Percentiles rank a stretch among this genome's conserved stretches.
These are phyloP conservation scores for Thunnus thynnus DNA, from an alignment of 2,113 vertebrate species.

Conservation along the genomic window DNA sequence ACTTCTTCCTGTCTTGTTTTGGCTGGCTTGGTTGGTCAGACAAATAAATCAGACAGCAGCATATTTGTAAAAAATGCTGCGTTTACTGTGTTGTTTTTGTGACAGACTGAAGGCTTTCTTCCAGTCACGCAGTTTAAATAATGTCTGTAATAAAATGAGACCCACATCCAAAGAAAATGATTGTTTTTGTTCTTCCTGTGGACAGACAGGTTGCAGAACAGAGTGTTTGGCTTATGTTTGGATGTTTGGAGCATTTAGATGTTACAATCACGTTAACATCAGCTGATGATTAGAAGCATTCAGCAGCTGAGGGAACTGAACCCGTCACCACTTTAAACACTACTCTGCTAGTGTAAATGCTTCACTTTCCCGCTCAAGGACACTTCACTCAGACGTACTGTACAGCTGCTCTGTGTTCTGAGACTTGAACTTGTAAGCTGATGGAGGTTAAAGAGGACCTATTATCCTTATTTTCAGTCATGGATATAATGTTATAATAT, in stretches of 20 bases:
- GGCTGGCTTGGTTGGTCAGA: conserved; percentile 6
- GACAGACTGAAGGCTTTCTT: conserved; percentile 2
- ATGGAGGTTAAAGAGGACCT: too few relatives aligned
- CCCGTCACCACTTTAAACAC: too few relatives aligned
- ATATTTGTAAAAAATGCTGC: neutral
- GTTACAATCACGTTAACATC: neutral
- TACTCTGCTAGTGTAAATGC: too few relatives aligned
- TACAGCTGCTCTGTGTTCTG: too few relatives aligned
- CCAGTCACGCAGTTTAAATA: conserved; percentile 21
- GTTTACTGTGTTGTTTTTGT: conserved; percentile 11
- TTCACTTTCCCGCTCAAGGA: too few relatives aligned
- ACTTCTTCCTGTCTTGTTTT: neutral
- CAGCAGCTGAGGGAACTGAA: neutral
- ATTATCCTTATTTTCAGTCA: too few relatives aligned
- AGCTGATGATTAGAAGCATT: neutral
- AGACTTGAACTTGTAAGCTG: too few relatives aligned
- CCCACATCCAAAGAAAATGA: conserved; percentile 27
- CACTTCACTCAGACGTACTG: too few relatives aligned
- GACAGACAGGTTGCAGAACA: rapidly evolving
- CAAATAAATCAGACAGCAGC: conserved; percentile 28
- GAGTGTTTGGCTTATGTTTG: neutral
- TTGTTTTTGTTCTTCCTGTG: neutral
- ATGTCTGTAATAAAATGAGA: neutral
- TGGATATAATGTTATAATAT: too few relatives aligned
- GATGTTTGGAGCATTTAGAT: neutral